Base-by-base conservation (phyloP, 2,888 invertebrate species). In the Tyria jacobaeae region DNA sequence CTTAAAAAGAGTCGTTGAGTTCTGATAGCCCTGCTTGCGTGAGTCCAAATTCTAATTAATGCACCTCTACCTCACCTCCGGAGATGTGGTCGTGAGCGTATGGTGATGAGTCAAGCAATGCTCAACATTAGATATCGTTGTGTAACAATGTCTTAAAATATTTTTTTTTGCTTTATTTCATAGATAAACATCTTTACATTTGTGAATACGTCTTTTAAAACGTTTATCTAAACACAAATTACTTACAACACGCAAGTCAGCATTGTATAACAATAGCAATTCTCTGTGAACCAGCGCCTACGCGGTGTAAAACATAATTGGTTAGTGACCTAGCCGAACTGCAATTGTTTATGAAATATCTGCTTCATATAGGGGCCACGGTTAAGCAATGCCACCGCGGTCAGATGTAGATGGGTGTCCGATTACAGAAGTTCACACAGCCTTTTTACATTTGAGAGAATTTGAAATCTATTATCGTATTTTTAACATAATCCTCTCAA, bases 191-290 rank as follows among this genome's bases (percentile, higher is more conserved):
- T 14, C 12, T 27, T 31, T 14, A 41, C n/a, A 54, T 39, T 10
- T 41, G 25, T 34, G 47, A 56, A 21, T 24, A 35, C 24, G 12
- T n/a, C n/a, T 47, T 35, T 24, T n/a, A 35, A 48, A 48, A 14
- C 12, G 49, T 37, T 37, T 37, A 24, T n/a, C 49, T 49, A 50
- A 51, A 35, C 15, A n/a, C 24, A 35, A 51, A 51, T 51, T 51
- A 35, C 51, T 35, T 35, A 15, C 14, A 21, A 24, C 52, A 53
- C 25, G 52, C 52, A 25, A 53, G 37, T 17, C 5, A 15, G 10
- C 49, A 49, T 56, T 56, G 47, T 41, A 31, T 9, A 50, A 50
- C 57, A 57, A 57, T 57, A 31, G 31, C 41, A 24, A 15, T 57
- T 21, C 39, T 51, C 41, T 57, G 57, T 41, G 57, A 57, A 57